Evolutionary conservation across 2,113 vertebrate genomes (phyloP).

Genomic region (Odocoileus hemionus): DNA sequence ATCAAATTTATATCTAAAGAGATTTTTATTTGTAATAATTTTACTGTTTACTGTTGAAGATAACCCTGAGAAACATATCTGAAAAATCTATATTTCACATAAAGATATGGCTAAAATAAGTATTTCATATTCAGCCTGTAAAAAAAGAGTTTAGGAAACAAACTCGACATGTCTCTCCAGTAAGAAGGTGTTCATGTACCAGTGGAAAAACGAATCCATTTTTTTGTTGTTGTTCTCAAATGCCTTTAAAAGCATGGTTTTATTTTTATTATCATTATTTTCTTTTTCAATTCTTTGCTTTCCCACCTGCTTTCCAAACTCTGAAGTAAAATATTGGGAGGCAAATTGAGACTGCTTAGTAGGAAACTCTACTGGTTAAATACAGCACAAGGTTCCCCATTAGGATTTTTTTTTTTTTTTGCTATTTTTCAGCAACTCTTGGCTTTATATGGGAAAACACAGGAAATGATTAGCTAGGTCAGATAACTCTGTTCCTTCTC

Average conservation of each 20-base stretch:
- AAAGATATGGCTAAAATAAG: background rate
- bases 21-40: background rate
- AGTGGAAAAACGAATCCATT: background rate
- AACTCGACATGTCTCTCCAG: background rate
- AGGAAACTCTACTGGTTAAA: background rate
- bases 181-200: background rate
- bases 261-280: background rate
- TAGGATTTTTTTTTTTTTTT: slow-evolving; percentile 5
- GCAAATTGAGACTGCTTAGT: background rate
- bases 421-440: background rate
- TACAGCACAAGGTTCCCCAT: background rate
- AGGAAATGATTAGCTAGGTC: background rate
- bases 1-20: background rate
- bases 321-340: slow-evolving; percentile 3
- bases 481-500: background rate
- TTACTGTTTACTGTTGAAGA: background rate
- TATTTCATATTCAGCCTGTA: background rate
- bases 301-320: background rate
- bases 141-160: background rate
- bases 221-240: background rate
- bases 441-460: background rate
- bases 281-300: background rate
- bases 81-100: background rate
- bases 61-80: background rate
- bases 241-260: background rate